These are phyloP conservation scores for Podilymbus podiceps DNA, from an alignment of 2,113 vertebrate species.

Conservation along the genomic window DNA sequence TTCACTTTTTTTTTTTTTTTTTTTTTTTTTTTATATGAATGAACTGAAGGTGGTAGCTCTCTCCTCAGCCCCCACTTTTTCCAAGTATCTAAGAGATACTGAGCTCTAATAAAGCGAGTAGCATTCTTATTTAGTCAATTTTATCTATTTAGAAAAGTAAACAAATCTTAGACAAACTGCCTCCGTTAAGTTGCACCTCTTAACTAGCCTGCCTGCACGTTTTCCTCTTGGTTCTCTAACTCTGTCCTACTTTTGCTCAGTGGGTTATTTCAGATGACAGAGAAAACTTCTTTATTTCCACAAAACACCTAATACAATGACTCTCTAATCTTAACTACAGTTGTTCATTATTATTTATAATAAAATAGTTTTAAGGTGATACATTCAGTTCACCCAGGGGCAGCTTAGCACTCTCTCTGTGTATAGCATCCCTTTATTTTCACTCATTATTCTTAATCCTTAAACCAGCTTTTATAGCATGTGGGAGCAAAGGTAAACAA, in stretches of 20 bases:
- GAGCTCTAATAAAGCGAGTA: not conserved
- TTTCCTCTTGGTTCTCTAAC: not conserved
- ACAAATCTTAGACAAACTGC: not conserved
- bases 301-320: not conserved
- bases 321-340: not conserved
- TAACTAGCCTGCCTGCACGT: not conserved
- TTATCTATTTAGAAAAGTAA: not conserved
- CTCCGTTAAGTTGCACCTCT: not conserved
- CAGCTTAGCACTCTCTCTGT: not conserved
- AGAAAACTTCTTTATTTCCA: not conserved
- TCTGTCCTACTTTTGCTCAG: not conserved
- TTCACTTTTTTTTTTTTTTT: not conserved
- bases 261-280: not conserved
- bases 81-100: not conserved
- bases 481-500: not conserved
- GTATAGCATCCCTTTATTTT: not conserved
- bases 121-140: not conserved
- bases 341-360: not conserved
- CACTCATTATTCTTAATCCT: not conserved
- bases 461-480: not conserved
- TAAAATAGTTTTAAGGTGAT: not conserved
- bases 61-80: not conserved
- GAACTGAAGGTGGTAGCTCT: not conserved
- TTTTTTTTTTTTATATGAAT: not conserved
- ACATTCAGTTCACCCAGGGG: not conserved